A percentile compares a stretch with the other conserved stretches of the same genome.
Evolutionary conservation across 2,113 vertebrate species (phyloP).

Genomic region (Scortum barcoo): DNA sequence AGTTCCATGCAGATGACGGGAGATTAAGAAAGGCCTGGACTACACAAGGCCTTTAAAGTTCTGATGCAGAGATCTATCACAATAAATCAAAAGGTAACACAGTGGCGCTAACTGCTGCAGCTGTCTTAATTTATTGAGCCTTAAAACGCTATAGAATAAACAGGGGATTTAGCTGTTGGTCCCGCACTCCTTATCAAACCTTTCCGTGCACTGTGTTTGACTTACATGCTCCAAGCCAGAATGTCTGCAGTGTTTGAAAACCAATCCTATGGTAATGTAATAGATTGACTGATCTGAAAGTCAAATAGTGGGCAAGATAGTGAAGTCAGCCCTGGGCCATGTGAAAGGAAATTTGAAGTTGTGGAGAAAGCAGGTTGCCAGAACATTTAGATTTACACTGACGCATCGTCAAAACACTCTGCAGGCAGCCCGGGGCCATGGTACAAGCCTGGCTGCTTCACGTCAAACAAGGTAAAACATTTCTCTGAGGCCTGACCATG

Average conservation of each 20-base stretch:
- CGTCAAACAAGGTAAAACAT: constrained; percentile 54
- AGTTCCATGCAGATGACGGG: constrained; percentile 80
- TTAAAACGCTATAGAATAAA: constrained; percentile 64
- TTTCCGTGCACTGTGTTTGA: constrained; percentile 58
- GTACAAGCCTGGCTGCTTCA: constrained; percentile 32
- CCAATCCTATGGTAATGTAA: constrained; percentile 58
- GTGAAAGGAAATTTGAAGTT: constrained; percentile 45
- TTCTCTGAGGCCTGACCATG: constrained; percentile 27
- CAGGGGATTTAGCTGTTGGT: constrained; percentile 57
- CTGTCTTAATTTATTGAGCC: constrained; percentile 71
- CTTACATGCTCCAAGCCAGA: constrained; percentile 45
- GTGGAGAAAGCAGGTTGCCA: constrained; percentile 26
- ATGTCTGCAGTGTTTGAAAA: constrained; percentile 56
- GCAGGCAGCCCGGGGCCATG: constrained; percentile 14
- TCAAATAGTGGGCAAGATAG: constrained; percentile 60
- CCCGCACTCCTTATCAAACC: constrained; percentile 62
- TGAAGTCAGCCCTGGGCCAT: constrained; percentile 42
- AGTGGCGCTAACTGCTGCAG: constrained; percentile 72
- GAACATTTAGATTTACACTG: constrained; percentile 56
- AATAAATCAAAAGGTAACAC: constrained; percentile 68
- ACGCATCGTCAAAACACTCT: constrained; percentile 51
- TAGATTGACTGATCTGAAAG: constrained; percentile 61
- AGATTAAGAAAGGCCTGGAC: constrained; percentile 74
- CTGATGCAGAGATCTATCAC: constrained; percentile 65
- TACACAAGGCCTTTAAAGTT: constrained; percentile 71